Percentiles rank a stretch among this genome's conserved stretches.
Evolutionary conservation across 2,113 vertebrate genomes (phyloP).

Genomic region (Coptodon rendalli): DNA sequence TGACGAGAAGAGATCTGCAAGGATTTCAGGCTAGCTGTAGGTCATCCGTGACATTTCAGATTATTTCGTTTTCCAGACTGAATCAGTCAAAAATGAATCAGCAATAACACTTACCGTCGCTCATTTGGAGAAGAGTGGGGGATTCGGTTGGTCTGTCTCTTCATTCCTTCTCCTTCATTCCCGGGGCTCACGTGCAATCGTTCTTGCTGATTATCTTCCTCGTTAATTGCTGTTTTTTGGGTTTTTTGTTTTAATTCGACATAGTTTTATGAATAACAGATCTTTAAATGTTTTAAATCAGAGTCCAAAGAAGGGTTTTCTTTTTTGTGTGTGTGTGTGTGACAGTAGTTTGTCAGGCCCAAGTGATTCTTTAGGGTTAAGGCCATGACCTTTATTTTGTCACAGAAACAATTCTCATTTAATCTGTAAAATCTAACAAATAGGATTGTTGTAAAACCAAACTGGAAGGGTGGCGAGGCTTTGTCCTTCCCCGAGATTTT

Average conservation of each 20-base stretch:
- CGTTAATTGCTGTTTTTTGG: neutral
- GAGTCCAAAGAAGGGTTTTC: slow-evolving; percentile 57
- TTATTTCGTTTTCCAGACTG: slow-evolving; percentile 41
- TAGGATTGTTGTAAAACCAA: slow-evolving; percentile 37
- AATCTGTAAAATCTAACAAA: neutral
- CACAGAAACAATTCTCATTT: slow-evolving; percentile 1
- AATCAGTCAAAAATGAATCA: slow-evolving; percentile 76
- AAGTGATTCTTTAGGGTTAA: slow-evolving; percentile 13
- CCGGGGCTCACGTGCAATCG: slow-evolving; percentile 94
- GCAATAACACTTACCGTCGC: slow-evolving; percentile 83
- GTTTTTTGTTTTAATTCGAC: neutral
- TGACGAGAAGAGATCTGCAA: neutral
- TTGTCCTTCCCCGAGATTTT: neutral
- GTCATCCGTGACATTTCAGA: slow-evolving; percentile 13
- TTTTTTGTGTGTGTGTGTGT: neutral
- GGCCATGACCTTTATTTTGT: slow-evolving; percentile 8
- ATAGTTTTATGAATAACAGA: slow-evolving; percentile 1
- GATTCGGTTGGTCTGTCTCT: slow-evolving; percentile 64
- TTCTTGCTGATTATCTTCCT: slow-evolving; percentile 53
- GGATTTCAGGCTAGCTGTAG: neutral
- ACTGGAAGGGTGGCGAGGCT: slow-evolving; percentile 21
- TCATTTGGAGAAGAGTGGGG: slow-evolving; percentile 69
- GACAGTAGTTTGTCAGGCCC: neutral
- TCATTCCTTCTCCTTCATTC: slow-evolving; percentile 76
- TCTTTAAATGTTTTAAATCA: neutral